Conservation (phyloP, 2,113 vertebrate genomes). For the Pollachius pollachius region DNA sequence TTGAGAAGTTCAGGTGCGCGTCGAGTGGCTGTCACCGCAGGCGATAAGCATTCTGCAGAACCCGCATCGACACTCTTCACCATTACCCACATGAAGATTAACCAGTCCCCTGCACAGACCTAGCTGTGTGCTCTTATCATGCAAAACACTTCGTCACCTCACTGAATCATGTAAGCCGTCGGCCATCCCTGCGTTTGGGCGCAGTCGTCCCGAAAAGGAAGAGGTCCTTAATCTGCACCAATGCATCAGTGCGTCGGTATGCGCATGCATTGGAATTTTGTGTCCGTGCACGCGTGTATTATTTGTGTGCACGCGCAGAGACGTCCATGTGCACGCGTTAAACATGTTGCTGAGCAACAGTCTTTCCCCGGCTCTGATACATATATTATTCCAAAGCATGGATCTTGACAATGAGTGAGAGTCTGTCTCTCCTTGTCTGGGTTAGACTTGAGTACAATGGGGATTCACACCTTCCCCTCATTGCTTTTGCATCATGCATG, state of each 20-base stretch:
- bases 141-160: not conserved
- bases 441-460: not conserved
- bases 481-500: no score
- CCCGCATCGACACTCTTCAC: conserved; percentile 11
- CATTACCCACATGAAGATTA: conserved; percentile 9
- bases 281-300: no score
- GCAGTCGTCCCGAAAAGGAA: no score
- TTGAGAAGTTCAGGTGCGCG: conserved; percentile 61
- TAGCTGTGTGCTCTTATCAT: not conserved
- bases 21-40: conserved; percentile 20
- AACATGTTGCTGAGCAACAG: conserved; percentile 57
- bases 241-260: no score
- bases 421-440: not conserved
- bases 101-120: conserved; percentile 10
- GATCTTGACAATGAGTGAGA: conserved; percentile 11
- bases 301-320: not conserved
- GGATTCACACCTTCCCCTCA: no score
- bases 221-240: no score
- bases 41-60: not conserved
- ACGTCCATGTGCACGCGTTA: not conserved
- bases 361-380: conserved; percentile 14
- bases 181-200: not conserved
- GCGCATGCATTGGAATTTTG: no score
- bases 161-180: not conserved
- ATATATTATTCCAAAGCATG: not conserved